Conservation (phyloP, 2,113 vertebrate species). For the Trogon melanurus region DNA sequence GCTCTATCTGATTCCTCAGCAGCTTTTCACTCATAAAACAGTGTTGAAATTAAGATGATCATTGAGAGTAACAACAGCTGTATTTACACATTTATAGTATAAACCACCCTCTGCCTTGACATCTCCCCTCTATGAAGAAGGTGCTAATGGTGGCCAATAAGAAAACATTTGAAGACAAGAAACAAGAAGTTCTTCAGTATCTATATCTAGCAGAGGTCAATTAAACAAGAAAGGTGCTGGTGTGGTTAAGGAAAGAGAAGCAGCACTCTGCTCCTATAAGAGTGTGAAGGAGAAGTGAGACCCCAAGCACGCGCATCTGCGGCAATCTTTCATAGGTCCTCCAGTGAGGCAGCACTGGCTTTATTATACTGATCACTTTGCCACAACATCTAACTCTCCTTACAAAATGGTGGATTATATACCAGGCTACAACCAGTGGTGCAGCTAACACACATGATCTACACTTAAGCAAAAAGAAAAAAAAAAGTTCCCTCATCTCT, state of each 20-base stretch:
- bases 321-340: not conserved
- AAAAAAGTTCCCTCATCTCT: not conserved
- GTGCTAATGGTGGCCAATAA: not conserved
- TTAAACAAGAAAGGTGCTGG: not conserved
- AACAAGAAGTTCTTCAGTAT: not conserved
- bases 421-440: not conserved
- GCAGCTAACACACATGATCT: not conserved
- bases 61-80: not conserved
- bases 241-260: not conserved
- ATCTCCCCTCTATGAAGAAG: not conserved
- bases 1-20: not conserved
- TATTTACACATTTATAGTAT: not conserved
- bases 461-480: not conserved
- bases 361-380: not conserved
- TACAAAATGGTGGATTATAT: not conserved
- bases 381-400: not conserved
- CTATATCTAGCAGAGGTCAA: not conserved
- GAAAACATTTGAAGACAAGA: not conserved
- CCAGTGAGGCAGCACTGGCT: not conserved
- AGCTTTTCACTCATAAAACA: not conserved
- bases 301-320: not conserved
- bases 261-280: fast-evolving
- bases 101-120: not conserved
- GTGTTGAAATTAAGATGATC: not conserved
- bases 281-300: not conserved